Evolutionary conservation across 2,797 vertebrate genomes (phyloP).

Genomic region (Phalloptychus januarius): DNA sequence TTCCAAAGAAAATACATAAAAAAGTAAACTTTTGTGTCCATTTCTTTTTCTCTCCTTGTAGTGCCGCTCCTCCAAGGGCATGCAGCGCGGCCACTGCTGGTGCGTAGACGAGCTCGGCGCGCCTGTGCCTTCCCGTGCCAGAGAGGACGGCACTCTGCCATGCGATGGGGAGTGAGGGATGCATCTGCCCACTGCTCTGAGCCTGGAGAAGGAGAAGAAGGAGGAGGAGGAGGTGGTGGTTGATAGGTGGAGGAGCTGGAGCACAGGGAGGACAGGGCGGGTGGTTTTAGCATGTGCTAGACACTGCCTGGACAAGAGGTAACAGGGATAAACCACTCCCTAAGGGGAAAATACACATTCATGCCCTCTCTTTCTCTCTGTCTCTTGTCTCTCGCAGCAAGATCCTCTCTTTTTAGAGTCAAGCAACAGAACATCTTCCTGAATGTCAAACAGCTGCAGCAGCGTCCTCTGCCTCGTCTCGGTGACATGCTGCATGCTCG

Average conservation of each 20-base stretch:
- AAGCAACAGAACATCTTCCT: conserved; percentile 62
- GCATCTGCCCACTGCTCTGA: conserved; percentile 62
- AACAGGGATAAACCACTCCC: conserved; percentile 79
- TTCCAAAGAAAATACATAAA: too few species aligned
- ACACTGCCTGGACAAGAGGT: conserved; percentile 80
- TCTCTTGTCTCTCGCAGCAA: conserved; percentile 51
- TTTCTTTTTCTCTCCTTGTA: conserved; percentile 48
- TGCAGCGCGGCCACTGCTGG: conserved; percentile 91
- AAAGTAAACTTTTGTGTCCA: too few species aligned
- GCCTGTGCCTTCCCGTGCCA: conserved; percentile 68
- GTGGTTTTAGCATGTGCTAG: conserved; percentile 74
- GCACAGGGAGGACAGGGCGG: conserved; percentile 73
- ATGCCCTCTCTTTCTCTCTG: conserved; percentile 43
- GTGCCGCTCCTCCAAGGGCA: conserved; percentile 91
- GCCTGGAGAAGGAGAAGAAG: conserved; percentile 63
- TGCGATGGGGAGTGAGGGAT: conserved; percentile 83
- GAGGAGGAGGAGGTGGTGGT: conserved; percentile 50
- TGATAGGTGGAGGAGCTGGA: conserved; percentile 49
- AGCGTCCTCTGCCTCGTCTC: conserved; percentile 57
- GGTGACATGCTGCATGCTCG: conserved; percentile 61
- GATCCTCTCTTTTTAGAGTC: conserved; percentile 57
- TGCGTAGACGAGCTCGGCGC: conserved; percentile 88
- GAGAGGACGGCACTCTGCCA: conserved; percentile 76
- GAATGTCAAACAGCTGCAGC: conserved; percentile 76
- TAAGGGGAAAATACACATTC: conserved; percentile 64